Conservation (phyloP, 2,888 invertebrate species). For the Lamellibrachia satsuma region DNA sequence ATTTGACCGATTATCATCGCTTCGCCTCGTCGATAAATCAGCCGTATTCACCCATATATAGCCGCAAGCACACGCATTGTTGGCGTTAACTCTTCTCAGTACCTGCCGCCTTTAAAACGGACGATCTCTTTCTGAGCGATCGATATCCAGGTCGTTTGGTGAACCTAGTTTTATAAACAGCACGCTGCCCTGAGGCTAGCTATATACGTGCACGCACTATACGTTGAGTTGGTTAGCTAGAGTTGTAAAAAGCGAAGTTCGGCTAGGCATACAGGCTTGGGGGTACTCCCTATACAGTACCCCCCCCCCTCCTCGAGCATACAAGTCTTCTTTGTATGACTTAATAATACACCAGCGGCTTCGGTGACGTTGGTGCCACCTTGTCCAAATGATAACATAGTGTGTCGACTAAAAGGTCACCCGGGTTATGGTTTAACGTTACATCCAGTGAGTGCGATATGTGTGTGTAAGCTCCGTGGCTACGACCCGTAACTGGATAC, state of each 20-base stretch:
- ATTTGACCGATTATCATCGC: not conserved
- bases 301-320: not conserved
- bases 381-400: too few relatives aligned
- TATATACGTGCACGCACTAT: not conserved
- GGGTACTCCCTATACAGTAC: not conserved
- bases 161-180: not conserved
- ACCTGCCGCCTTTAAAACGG: not conserved
- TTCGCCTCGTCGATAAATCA: not conserved
- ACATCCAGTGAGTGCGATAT: too few relatives aligned
- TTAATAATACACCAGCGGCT: too few relatives aligned
- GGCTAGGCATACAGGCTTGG: not conserved
- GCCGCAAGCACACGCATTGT: not conserved
- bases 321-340: too few relatives aligned
- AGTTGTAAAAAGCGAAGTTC: not conserved
- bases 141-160: not conserved
- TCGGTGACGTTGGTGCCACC: too few relatives aligned
- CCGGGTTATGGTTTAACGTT: too few relatives aligned
- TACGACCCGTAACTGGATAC: too few relatives aligned
- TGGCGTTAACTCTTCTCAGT: not conserved
- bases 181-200: not conserved
- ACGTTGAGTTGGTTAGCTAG: not conserved
- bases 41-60: not conserved
- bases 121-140: not conserved
- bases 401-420: too few relatives aligned
- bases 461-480: not conserved